These are phyloP conservation scores for Molothrus ater DNA, from an alignment of 2,797 vertebrate genomes.

Conservation along the genomic window DNA sequence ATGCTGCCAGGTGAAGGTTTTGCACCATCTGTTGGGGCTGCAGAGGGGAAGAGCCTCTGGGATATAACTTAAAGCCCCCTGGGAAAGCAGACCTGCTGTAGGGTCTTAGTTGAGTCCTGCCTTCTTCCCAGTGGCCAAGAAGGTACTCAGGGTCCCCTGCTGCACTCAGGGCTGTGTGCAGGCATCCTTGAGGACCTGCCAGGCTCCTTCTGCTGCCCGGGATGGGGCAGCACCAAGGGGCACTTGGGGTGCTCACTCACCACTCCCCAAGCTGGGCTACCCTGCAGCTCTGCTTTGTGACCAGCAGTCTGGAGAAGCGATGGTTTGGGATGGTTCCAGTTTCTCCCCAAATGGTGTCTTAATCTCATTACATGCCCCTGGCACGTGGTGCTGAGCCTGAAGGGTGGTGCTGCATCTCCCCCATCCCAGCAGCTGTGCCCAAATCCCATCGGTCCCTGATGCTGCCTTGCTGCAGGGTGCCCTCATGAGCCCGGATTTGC, in stretches of 20 bases:
- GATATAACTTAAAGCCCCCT: rapidly evolving
- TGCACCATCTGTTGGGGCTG: neutral
- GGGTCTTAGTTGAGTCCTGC: neutral
- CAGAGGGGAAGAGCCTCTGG: neutral
- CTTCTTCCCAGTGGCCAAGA: neutral
- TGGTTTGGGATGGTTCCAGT: neutral
- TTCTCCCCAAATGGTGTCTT: neutral
- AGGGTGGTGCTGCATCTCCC: neutral
- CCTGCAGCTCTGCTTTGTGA: neutral
- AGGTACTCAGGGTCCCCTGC: neutral
- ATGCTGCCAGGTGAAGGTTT: neutral
- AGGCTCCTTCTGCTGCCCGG: neutral
- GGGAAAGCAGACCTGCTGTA: neutral
- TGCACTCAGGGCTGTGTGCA: neutral
- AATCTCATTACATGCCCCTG: neutral
- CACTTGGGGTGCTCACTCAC: neutral
- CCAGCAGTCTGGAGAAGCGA: neutral
- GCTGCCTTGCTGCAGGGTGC: neutral
- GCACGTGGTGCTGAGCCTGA: neutral
- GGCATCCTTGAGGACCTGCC: neutral
- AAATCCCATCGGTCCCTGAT: neutral
- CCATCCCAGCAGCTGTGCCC: neutral
- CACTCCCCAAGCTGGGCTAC: neutral
- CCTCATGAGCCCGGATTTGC: neutral
- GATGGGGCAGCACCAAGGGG: neutral